Percentiles rank a stretch among this genome's conserved stretches.
Conservation (phyloP, 2,888 invertebrate genomes). For the Brachyptera putata region DNA sequence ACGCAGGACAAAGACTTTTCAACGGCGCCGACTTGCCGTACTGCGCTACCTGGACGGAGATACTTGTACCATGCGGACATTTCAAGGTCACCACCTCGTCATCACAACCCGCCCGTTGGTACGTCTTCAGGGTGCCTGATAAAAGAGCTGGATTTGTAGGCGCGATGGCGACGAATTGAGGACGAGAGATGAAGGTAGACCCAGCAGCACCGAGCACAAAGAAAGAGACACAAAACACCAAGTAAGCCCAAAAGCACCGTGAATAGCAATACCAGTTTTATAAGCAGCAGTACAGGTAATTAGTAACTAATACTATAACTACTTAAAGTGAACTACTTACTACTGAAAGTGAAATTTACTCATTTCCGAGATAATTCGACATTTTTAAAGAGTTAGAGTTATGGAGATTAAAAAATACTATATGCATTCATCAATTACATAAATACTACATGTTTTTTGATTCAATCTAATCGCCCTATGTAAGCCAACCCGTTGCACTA, state of each 20-base stretch:
- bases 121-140: constrained; percentile 84
- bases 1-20: constrained; percentile 50
- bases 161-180: neutral
- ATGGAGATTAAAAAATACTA: too few relatives aligned
- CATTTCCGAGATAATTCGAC: too few relatives aligned
- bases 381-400: too few relatives aligned
- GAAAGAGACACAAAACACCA: constrained; percentile 12
- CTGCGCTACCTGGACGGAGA: constrained; percentile 86
- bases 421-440: too few relatives aligned
- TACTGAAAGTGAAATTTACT: too few relatives aligned
- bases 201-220: constrained; percentile 9
- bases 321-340: too few relatives aligned
- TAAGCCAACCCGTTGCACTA: too few relatives aligned
- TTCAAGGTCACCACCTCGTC: constrained; percentile 80
- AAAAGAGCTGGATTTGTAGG: constrained; percentile 68
- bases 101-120: constrained; percentile 89
- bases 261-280: neutral
- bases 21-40: constrained; percentile 68
- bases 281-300: too few relatives aligned
- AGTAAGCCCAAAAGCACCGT: constrained; percentile 12
- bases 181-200: too few relatives aligned
- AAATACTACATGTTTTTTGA: too few relatives aligned
- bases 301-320: too few relatives aligned
- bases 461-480: too few relatives aligned
- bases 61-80: constrained; percentile 88